Conservation (phyloP, 2,888 invertebrate species). For the Heliconius erato region DNA sequence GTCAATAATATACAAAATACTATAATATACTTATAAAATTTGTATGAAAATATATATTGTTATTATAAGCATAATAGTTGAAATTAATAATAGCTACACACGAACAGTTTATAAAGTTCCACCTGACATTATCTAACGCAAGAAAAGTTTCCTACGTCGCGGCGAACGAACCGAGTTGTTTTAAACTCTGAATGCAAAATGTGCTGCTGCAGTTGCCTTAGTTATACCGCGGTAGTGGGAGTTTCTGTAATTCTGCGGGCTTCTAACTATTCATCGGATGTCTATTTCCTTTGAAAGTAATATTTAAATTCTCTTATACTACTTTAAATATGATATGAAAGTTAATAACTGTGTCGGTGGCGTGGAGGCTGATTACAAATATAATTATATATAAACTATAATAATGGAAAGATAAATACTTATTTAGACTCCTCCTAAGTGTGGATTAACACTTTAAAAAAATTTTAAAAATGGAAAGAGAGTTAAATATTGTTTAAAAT, state of each 20-base stretch:
- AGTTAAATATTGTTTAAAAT: too few relatives aligned
- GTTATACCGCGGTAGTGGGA: conserved; percentile 1
- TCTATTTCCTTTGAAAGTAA: not conserved
- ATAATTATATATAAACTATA: not conserved
- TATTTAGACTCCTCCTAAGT: too few relatives aligned
- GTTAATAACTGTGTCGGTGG: too few relatives aligned
- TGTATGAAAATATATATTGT: not conserved
- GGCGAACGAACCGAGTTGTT: conserved; percentile 32
- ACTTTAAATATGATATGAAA: not conserved
- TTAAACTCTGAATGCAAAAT: conserved; percentile 35
- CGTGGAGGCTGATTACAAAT: not conserved
- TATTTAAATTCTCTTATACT: not conserved
- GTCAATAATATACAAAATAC: too few relatives aligned
- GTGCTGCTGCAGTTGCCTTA: conserved; percentile 22
- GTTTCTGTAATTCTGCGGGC: conserved; percentile 21
- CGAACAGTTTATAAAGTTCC: conserved; percentile 23
- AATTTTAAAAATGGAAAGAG: too few relatives aligned
- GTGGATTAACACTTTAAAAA: too few relatives aligned
- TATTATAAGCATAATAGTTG: not conserved
- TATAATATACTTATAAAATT: not conserved
- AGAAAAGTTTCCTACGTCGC: conserved; percentile 37
- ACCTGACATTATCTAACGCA: conserved; percentile 35
- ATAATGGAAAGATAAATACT: too few relatives aligned
- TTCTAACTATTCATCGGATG: conserved; percentile 18
- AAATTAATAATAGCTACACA: not conserved